Percentiles rank a stretch among this genome's conserved stretches.
These are phyloP conservation scores for Silurus lanzhouensis DNA, from an alignment of 2,797 vertebrate species.

Conservation along the genomic window DNA sequence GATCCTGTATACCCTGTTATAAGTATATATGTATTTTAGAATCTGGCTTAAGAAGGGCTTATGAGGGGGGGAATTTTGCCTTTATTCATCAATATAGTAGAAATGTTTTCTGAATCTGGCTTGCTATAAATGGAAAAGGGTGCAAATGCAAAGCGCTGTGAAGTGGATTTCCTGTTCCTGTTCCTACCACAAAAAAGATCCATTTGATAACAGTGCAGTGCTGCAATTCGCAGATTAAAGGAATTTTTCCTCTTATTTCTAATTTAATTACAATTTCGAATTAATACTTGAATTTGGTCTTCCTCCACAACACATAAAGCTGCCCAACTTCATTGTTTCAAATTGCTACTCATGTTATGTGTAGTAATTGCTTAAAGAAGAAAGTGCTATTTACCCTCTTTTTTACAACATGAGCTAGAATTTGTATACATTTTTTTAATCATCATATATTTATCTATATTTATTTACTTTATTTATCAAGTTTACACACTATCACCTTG, in stretches of 20 bases:
- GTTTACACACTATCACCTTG: too few relatives aligned
- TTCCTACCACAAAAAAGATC: background rate
- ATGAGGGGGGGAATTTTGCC: background rate
- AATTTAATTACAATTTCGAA: too few relatives aligned
- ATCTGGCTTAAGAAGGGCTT: background rate
- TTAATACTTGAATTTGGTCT: background rate
- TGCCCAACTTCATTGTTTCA: background rate
- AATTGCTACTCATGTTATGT: background rate
- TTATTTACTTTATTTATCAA: too few relatives aligned
- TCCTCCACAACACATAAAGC: background rate
- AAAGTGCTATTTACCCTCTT: background rate
- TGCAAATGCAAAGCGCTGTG: background rate
- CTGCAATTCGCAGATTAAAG: background rate
- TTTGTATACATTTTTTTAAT: too few relatives aligned
- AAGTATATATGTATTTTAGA: background rate
- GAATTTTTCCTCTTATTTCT: background rate
- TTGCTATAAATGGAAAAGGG: background rate
- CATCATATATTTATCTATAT: too few relatives aligned
- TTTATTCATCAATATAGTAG: background rate
- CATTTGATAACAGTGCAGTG: background rate
- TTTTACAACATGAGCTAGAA: background rate
- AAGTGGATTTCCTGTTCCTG: background rate
- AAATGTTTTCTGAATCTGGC: background rate
- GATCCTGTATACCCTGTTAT: too few relatives aligned
- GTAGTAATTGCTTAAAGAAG: background rate